Evolutionary conservation across 2,888 invertebrate species (phyloP).

Genomic region (Sarcophaga carnaria): DNA sequence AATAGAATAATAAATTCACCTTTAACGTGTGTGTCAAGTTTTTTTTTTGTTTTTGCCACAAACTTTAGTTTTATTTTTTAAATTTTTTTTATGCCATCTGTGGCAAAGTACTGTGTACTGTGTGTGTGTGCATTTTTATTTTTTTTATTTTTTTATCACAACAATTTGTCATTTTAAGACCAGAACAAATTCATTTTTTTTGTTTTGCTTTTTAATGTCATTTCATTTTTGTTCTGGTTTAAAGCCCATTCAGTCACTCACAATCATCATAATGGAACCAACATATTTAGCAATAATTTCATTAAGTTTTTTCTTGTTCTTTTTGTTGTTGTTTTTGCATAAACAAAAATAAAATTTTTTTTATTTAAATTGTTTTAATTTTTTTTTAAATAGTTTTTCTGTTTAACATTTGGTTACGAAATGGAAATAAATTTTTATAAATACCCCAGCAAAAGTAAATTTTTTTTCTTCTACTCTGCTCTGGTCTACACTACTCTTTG

Average conservation of each 20-base stretch:
- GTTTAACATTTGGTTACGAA: constrained; percentile 61
- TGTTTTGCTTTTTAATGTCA: too few species aligned
- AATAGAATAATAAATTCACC: constrained; percentile 15
- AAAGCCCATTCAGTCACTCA: neutral
- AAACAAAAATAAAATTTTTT: neutral
- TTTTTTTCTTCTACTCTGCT: constrained; percentile 3
- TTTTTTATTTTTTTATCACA: constrained; percentile 14
- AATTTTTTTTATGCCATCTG: too few species aligned
- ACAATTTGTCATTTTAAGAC: constrained; percentile 64
- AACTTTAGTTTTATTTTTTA: too few species aligned
- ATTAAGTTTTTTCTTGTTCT: constrained; percentile 43
- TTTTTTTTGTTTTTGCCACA: too few species aligned
- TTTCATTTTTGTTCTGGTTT: too few species aligned
- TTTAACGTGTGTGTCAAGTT: too few species aligned
- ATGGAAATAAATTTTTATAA: constrained; percentile 36
- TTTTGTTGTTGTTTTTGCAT: neutral
- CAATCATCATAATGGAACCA: neutral
- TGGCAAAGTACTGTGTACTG: neutral
- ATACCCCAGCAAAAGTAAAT: neutral
- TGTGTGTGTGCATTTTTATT: neutral
- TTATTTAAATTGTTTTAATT: neutral
- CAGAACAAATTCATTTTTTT: too few species aligned
- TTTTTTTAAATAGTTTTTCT: constrained; percentile 26
- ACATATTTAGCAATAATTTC: constrained; percentile 55
- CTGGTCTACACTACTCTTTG: neutral